phyloP scores from a whole-genome alignment of 2,888 invertebrate species.

The Tachina grossa region DNA sequence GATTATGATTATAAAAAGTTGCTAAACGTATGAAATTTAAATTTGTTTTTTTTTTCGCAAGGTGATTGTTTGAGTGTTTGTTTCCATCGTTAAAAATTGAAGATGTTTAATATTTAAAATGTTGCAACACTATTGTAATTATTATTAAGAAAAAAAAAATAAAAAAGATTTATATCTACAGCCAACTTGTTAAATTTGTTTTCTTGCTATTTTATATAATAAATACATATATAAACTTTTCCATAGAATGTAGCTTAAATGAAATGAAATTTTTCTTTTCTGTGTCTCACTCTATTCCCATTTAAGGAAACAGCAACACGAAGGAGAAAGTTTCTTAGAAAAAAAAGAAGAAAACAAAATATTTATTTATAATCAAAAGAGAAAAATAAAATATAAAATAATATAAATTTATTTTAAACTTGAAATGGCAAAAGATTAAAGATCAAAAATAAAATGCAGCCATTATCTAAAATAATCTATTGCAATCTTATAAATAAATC shows the following conservation, averaged over 20 bases:
- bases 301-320: constrained; percentile 46
- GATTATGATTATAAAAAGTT: constrained; percentile 4
- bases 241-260: constrained; percentile 32
- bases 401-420: not conserved
- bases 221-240: not conserved
- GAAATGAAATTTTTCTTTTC: not conserved
- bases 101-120: not conserved
- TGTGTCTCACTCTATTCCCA: constrained; percentile 8
- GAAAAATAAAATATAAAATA: not conserved
- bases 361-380: not conserved
- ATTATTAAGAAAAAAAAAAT: not conserved
- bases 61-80: not conserved
- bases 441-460: not conserved
- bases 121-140: not conserved
- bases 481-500: not conserved
- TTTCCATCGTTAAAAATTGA: not conserved
- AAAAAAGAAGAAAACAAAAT: not conserved
- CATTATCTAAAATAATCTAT: not conserved
- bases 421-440: not conserved
- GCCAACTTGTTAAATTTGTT: constrained; percentile 6
- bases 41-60: not conserved
- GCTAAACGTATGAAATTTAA: not conserved
- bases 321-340: constrained; percentile 49
- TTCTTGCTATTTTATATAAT: not conserved
- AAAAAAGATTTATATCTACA: not conserved